Percentiles rank a stretch among this genome's conserved stretches.
phyloP scores from a whole-genome alignment of 1,140 invertebrate species.

The Hirudo medicinalis region DNA sequence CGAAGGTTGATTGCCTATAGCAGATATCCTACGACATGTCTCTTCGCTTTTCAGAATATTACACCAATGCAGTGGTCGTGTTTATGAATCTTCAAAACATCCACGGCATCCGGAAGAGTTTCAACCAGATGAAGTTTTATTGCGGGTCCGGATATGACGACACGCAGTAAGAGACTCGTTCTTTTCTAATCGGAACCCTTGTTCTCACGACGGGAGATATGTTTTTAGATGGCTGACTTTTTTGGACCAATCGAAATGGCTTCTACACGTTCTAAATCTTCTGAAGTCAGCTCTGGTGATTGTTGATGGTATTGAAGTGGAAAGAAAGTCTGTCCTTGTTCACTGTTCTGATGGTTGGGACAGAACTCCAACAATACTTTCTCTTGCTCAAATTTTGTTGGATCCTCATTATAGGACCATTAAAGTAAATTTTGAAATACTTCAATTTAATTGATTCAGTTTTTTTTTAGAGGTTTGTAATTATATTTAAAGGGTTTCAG shows the following conservation, averaged over 20 bases:
- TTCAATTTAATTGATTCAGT: neutral
- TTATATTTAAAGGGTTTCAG: conserved; percentile 64
- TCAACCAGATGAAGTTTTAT: conserved; percentile 30
- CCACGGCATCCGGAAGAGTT: conserved; percentile 71
- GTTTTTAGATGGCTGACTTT: conserved; percentile 63
- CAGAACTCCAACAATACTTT: conserved; percentile 81
- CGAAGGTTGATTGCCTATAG: too few relatives aligned
- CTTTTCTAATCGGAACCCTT: neutral
- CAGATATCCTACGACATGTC: conserved; percentile 41
- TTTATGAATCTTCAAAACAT: conserved; percentile 96
- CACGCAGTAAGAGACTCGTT: too few relatives aligned
- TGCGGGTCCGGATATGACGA: neutral
- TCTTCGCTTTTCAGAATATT: conserved; percentile 41
- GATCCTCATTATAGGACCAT: conserved; percentile 86
- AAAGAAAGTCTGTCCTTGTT: conserved; percentile 54
- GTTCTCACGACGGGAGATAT: neutral
- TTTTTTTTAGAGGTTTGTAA: conserved; percentile 15
- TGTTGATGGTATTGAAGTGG: conserved; percentile 61
- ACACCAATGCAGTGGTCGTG: conserved; percentile 78
- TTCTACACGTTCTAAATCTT: conserved; percentile 71
- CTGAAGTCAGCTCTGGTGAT: conserved; percentile 61
- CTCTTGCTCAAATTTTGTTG: conserved; percentile 73
- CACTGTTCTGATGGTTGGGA: conserved; percentile 97
- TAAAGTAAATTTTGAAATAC: conserved; percentile 48
- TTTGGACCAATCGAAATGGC: conserved; percentile 75